These are phyloP conservation scores for Parazoanthus atlanticus DNA, from an alignment of 92 coral and sea anemone species.

Conservation along the genomic window DNA sequence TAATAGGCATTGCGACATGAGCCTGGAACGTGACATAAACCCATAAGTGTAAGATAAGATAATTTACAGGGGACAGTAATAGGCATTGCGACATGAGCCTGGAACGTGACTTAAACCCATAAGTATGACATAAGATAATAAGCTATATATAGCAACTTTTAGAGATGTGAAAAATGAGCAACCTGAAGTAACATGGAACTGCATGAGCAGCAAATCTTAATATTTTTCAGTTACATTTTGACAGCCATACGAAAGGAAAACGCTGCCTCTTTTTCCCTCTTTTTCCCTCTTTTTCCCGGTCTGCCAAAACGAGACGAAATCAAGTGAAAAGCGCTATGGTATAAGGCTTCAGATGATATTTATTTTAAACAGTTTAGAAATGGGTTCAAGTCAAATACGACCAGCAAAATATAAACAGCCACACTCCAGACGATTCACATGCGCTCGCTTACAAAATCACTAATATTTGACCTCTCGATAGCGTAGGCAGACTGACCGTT, in stretches of 20 bases:
- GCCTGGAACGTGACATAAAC: constrained; percentile 53
- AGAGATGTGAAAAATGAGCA: no score
- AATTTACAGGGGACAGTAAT: constrained; percentile 65
- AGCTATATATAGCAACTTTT: neutral
- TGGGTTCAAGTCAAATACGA: neutral
- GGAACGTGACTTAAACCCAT: neutral
- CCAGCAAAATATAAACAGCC: neutral
- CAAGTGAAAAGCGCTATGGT: neutral
- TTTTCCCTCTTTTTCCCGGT: neutral
- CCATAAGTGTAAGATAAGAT: no score
- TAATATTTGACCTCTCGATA: no score
- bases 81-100: constrained; percentile 87
- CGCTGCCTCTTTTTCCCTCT: neutral
- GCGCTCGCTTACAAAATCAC: neutral
- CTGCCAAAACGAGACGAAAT: no score
- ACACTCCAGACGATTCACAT: neutral
- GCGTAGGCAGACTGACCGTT: no score
- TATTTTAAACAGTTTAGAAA: neutral
- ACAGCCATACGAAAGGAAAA: neutral
- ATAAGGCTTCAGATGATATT: neutral
- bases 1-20: constrained; percentile 82
- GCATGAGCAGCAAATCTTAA: no score
- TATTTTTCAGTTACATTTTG: no score
- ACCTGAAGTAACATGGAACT: no score
- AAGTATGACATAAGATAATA: no score